phyloP scores from a whole-genome alignment of 2,797 vertebrate species.

The Martes flavigula region DNA sequence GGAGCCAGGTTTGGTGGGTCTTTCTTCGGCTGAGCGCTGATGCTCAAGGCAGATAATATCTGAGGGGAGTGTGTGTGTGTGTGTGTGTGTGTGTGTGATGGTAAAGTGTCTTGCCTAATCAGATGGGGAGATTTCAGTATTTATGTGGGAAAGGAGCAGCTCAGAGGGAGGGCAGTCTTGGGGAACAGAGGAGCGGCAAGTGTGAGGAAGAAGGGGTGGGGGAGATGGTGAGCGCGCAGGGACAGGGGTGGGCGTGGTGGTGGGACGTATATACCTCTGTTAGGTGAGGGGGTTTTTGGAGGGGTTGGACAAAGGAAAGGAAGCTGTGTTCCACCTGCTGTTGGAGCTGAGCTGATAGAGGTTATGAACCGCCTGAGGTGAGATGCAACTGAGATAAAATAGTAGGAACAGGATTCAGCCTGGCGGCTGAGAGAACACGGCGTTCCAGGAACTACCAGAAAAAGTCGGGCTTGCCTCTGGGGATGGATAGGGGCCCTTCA shows the following conservation, averaged over 20 bases:
- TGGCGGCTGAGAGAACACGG: background rate
- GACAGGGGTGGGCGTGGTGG: accelerated
- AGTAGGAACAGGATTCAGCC: background rate
- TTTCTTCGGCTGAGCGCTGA: background rate
- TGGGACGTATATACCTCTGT: accelerated
- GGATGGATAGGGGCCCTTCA: background rate
- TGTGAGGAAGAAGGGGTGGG: too few species aligned
- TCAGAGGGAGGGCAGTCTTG: background rate
- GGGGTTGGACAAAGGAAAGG: background rate
- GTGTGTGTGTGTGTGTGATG: too few species aligned
- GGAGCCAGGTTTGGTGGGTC: background rate
- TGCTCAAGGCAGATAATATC: background rate
- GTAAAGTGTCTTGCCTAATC: background rate
- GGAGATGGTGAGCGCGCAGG: too few species aligned
- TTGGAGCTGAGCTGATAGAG: background rate
- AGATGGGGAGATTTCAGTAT: background rate
- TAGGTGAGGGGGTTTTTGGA: background rate
- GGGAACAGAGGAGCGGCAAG: background rate
- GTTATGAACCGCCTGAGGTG: background rate
- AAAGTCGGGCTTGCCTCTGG: background rate
- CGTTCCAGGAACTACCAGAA: background rate
- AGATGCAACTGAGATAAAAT: background rate
- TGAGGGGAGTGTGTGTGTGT: background rate
- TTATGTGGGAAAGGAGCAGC: background rate
- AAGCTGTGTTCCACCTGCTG: background rate